phyloP scores from a whole-genome alignment of 2,797 vertebrate species.

The Myiotriccus ornatus region DNA sequence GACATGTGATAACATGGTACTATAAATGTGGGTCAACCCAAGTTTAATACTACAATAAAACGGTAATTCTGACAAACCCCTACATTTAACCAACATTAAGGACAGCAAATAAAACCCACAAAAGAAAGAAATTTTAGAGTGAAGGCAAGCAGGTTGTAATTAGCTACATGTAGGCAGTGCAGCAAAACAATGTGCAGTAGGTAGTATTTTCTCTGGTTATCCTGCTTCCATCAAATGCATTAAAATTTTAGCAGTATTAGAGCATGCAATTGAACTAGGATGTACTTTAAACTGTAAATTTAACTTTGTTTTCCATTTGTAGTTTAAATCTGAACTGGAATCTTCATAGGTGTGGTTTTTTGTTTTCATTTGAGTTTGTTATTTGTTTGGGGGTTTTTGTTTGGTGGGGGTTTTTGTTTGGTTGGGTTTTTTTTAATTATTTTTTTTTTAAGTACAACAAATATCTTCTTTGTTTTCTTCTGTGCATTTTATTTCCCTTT shows the following conservation, averaged over 20 bases:
- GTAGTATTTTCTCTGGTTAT: slow-evolving; percentile 1
- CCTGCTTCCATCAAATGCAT: not conserved
- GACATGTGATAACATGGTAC: not conserved
- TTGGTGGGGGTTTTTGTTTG: no score
- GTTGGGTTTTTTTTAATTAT: no score
- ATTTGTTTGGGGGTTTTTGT: not conserved
- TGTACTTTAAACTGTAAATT: not conserved
- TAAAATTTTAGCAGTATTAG: not conserved
- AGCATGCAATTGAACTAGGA: not conserved
- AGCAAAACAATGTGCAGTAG: not conserved
- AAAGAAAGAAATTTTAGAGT: not conserved
- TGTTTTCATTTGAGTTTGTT: not conserved
- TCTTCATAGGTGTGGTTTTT: not conserved
- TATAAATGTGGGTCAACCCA: slow-evolving; percentile 2
- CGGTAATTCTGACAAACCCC: not conserved
- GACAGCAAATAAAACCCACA: slow-evolving; percentile 16
- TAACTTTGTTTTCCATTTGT: not conserved
- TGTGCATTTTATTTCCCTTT: not conserved
- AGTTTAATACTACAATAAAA: slow-evolving; percentile 40
- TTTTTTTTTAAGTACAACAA: not conserved
- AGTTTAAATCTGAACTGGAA: not conserved
- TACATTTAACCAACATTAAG: slow-evolving; percentile 14
- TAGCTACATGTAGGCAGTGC: slow-evolving; percentile 27
- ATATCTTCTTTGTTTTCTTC: not conserved
- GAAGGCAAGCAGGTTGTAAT: slow-evolving; percentile 61